These are phyloP conservation scores for Margaritifera margaritifera DNA, from an alignment of 2,888 invertebrate species.

Conservation along the genomic window DNA sequence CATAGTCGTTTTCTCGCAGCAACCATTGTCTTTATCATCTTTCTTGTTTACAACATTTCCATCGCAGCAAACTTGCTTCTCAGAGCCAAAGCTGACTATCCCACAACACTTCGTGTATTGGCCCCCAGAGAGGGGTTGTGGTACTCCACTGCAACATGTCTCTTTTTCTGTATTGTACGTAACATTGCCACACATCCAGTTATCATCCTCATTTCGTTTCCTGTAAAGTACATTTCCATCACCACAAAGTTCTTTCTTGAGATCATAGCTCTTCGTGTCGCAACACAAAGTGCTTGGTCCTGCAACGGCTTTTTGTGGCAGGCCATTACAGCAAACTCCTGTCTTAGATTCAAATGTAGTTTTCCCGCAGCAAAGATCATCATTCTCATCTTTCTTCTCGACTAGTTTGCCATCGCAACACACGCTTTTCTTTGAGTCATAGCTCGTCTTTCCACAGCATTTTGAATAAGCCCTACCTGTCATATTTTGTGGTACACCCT, in stretches of 20 bases:
- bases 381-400: no score
- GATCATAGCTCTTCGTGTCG: slow-evolving; percentile 15
- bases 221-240: slow-evolving; percentile 14
- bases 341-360: no score
- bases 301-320: no score
- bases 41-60: slow-evolving; percentile 12
- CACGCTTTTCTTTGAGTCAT: no score
- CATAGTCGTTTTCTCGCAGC: no score
- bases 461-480: no score
- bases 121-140: slow-evolving; percentile 12
- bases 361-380: no score
- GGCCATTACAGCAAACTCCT: no score
- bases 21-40: no score
- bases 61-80: slow-evolving; percentile 15
- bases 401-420: no score
- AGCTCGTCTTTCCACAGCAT: no score
- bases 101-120: slow-evolving; percentile 19
- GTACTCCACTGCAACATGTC: slow-evolving; percentile 16
- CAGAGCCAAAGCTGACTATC: slow-evolving; percentile 10
- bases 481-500: no score
- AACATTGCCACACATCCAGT: slow-evolving; percentile 24
- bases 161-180: slow-evolving; percentile 14
- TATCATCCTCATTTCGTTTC: slow-evolving; percentile 16
- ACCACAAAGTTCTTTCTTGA: slow-evolving; percentile 21
- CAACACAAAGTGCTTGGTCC: slow-evolving; percentile 14